These are phyloP conservation scores for Acrocephalus arundinaceus DNA, from an alignment of 2,113 vertebrate species.

Conservation along the genomic window DNA sequence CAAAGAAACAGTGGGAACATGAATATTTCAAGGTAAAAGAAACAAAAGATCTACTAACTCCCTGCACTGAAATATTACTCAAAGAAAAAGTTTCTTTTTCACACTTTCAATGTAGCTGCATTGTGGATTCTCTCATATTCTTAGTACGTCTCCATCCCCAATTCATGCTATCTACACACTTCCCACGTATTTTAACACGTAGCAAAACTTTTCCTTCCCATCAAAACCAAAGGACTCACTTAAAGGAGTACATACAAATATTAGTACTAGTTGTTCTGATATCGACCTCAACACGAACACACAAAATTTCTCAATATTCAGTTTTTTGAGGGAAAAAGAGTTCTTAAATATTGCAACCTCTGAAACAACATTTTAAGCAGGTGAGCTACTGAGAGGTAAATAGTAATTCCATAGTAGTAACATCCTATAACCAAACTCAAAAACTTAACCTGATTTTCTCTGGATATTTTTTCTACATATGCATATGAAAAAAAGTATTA, in stretches of 20 bases:
- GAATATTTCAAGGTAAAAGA: background rate
- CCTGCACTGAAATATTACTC: background rate
- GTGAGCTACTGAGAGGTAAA: background rate
- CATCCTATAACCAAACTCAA: background rate
- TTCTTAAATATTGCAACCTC: background rate
- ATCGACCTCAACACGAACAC: background rate
- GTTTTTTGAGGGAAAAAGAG: background rate
- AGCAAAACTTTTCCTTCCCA: background rate
- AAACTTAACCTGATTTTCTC: background rate
- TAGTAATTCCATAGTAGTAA: background rate
- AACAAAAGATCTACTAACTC: background rate
- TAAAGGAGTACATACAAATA: background rate
- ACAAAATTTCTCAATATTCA: background rate
- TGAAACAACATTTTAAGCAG: background rate
- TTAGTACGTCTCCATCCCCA: background rate
- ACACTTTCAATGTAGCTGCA: background rate
- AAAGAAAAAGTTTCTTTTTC: background rate
- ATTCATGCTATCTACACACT: background rate
- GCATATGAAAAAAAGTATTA: background rate
- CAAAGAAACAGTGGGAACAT: background rate
- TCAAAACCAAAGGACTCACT: background rate
- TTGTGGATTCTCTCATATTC: background rate
- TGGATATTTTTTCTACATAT: background rate
- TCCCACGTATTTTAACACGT: rapidly evolving
- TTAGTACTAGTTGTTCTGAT: background rate